Base-by-base conservation (phyloP, 2,888 invertebrate species). In the Sarcophaga subvicina region DNA sequence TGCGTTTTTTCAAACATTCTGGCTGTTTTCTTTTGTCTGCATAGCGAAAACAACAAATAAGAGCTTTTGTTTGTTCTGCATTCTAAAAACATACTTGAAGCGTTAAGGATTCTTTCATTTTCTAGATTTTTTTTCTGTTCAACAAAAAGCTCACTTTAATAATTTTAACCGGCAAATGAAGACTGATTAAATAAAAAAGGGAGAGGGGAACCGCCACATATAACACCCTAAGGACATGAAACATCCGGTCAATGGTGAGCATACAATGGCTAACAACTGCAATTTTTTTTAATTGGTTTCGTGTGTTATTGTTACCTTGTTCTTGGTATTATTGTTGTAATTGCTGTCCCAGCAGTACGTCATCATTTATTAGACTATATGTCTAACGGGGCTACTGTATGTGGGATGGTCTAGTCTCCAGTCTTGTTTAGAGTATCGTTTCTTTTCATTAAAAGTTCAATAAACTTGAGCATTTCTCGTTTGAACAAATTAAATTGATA, bases 381-480 rank as follows among this genome's bases (percentile, higher is more conserved):
- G 4, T 14, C 14, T 14, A 54, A 54, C 12, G 54, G 17, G 4
- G 12, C 17, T 17, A 54, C 54, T 54, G 54, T 54, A 14, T 54
- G 54, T 54, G 17, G 54, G 54, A 17, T 54, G 17, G 54, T 54
- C 54, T 37, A 10, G 37, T 37, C 37, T 37, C 54, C 17, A 14
- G 10, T 14, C 3, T 17, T 12, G 12, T 54, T 49, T 49, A 14
- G 12, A 49, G 4, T 49, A 14, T 49, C 49, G 8, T 14, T 6
- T 54, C 54, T 54, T 17, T 54, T 5, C 5, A 12, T 45, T 37
- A 25, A 22, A 81, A 73, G 85, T 85, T 85, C 81, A 85, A 75
- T 70, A 82, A 85, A 85, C 85, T 85, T 85, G 69, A 59, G 64
- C 47, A 12, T 70, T 17, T 22, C 69, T 25, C 59, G 62, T 77